phyloP scores from a whole-genome alignment of 2,888 invertebrate species.

The Apodemia zela region DNA sequence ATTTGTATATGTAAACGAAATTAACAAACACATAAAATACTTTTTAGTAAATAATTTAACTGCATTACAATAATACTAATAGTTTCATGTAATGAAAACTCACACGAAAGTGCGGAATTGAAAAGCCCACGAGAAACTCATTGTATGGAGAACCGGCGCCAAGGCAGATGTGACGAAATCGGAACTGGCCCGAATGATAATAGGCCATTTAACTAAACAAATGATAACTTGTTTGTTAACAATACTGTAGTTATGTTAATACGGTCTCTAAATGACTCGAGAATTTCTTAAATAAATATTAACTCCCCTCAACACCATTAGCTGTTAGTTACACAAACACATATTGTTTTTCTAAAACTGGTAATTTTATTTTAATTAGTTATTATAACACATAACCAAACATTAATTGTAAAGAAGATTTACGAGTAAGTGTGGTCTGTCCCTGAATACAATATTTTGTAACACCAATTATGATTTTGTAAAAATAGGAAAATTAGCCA shows the following conservation, averaged over 20 bases:
- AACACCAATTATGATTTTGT: too few species aligned
- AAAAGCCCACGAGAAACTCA: too few species aligned
- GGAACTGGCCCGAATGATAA: not conserved
- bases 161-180: not conserved
- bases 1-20: too few species aligned
- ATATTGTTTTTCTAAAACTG: not conserved
- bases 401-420: too few species aligned
- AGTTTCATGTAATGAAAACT: too few species aligned
- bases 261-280: not conserved
- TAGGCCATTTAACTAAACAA: not conserved
- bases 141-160: too few species aligned
- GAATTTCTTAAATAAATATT: not conserved
- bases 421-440: not conserved
- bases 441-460: too few species aligned
- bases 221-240: not conserved
- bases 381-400: not conserved
- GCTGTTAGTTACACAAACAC: not conserved
- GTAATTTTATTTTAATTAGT: not conserved
- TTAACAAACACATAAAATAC: too few species aligned
- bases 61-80: too few species aligned
- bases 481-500: too few species aligned
- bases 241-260: conserved; percentile 10
- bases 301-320: not conserved
- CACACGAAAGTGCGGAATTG: too few species aligned
- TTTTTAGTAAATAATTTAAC: too few species aligned